Conservation (phyloP, 2,797 vertebrate species). For the Orientallactaga sibirica region DNA sequence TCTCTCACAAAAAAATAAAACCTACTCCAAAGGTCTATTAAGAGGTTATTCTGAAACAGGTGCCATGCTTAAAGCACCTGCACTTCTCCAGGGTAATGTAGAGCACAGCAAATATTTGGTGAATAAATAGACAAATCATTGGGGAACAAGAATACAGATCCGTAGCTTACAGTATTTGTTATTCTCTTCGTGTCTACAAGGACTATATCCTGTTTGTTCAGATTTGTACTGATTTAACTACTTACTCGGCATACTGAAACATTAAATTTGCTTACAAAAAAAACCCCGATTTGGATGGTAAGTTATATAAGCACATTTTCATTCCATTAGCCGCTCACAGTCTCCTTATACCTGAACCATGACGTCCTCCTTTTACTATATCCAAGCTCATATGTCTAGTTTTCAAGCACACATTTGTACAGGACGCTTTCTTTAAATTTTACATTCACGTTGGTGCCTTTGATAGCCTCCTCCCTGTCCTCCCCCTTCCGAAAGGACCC, state of each 20-base stretch:
- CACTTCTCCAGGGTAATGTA: not conserved
- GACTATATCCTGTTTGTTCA: not conserved
- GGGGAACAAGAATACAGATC: not conserved
- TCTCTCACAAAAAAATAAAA: too few species aligned
- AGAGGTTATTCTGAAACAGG: not conserved
- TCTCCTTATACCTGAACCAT: not conserved
- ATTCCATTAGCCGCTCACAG: not conserved
- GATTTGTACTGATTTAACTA: not conserved
- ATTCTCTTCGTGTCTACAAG: not conserved
- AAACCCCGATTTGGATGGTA: not conserved
- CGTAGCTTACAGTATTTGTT: not conserved
- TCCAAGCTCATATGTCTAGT: not conserved
- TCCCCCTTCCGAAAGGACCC: too few species aligned
- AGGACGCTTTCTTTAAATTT: not conserved
- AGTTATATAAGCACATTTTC: not conserved
- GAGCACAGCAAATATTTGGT: slow-evolving; percentile 11
- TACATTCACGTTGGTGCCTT: too few species aligned
- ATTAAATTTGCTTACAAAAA: not conserved
- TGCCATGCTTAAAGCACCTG: not conserved
- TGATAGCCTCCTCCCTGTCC: too few species aligned
- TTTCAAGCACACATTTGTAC: not conserved
- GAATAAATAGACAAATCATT: slow-evolving; percentile 27
- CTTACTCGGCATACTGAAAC: not conserved
- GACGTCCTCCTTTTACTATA: not conserved
- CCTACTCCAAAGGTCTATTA: not conserved